Evolutionary conservation across 1,140 invertebrate genomes (phyloP), one percentile per base, ranked within the genome.

Genomic region (Sinonovacula constricta): DNA sequence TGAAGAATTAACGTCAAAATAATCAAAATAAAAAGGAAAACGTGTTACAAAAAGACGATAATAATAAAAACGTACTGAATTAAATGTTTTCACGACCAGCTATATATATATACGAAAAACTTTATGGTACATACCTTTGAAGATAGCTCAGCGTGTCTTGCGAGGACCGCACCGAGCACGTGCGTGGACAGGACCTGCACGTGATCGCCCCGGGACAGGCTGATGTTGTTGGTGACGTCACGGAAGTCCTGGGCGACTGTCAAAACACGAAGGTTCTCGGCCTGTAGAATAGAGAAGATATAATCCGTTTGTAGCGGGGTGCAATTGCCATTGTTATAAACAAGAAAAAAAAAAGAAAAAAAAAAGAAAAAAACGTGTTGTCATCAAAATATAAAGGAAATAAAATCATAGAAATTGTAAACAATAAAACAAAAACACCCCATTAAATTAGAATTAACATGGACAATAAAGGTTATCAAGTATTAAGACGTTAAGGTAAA

Each of bases 221-320:
- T 74, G 4, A 63, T 53, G 39, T 51, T 30, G 39, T 74, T 74
- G 3, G 53, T 2, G 1, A 26, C 24, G 28, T 74, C 70, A 33
- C 36, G 62, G 45, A 62, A 63, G 22, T 51, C 15, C 7, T 28
- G 1, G 1, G 36, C 36, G 39, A 63, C 3, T 5, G 24, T 34
- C 2, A 62, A n/a, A 26, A 53, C 24, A 24, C 70, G n/a, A n/a
- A 74, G 26, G 56, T 74, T 63, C 24, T 18, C 57, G 3, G 57
- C 59, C 70, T 74, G 59, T n/a, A 69, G 57, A 34, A 12, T 14
- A 49, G 10, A 10, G n/a, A n/a, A n/a, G n/a, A n/a, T n/a, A n/a
- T n/a, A n/a, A n/a, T n/a, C n/a, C n/a, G n/a, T n/a, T n/a, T n/a
- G n/a, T n/a, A n/a, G n/a, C 45, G n/a, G 10, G 10, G n/a, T 49